Percentiles rank a stretch among this genome's conserved stretches.
Conservation (phyloP, 2,888 invertebrate species). For the Eupelmus urozonus region DNA sequence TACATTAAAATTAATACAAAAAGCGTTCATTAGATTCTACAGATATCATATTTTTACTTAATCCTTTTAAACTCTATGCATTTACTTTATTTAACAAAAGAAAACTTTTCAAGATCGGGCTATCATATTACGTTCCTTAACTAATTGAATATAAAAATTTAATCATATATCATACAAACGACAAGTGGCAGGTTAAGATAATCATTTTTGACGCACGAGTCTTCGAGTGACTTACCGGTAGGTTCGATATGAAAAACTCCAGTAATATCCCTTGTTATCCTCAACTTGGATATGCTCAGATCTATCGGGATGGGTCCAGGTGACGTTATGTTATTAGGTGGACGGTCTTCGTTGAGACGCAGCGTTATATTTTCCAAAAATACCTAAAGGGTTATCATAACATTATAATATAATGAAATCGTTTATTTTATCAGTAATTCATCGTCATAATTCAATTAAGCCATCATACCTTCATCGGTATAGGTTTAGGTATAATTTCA, state of each 20-base stretch:
- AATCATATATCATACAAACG: conserved; percentile 54
- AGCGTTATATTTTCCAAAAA: conserved; percentile 86
- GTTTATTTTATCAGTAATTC: no score
- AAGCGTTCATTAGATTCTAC: conserved; percentile 51
- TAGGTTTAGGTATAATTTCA: conserved; percentile 88
- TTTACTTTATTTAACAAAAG: conserved; percentile 13
- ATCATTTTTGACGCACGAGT: background rate
- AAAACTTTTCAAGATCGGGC: conserved; percentile 10
- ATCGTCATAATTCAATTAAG: no score
- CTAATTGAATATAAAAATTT: conserved; percentile 27
- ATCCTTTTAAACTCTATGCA: conserved; percentile 21
- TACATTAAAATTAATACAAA: conserved; percentile 47
- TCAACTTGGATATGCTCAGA: conserved; percentile 84
- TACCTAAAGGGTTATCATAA: conserved; percentile 79
- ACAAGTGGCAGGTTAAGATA: conserved; percentile 68
- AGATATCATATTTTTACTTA: conserved; percentile 14
- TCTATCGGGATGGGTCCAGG: conserved; percentile 90
- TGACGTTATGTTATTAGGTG: conserved; percentile 87
- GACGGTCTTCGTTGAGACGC: conserved; percentile 90
- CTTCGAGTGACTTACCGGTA: conserved; percentile 70
- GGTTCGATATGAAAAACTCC: conserved; percentile 88
- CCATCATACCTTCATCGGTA: conserved; percentile 86
- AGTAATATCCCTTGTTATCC: conserved; percentile 84
- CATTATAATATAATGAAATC: background rate
- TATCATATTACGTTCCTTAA: conserved; percentile 17